Evolutionary conservation across 2,797 vertebrate genomes (phyloP).

Genomic region (Melanotaenia pygmaea): DNA sequence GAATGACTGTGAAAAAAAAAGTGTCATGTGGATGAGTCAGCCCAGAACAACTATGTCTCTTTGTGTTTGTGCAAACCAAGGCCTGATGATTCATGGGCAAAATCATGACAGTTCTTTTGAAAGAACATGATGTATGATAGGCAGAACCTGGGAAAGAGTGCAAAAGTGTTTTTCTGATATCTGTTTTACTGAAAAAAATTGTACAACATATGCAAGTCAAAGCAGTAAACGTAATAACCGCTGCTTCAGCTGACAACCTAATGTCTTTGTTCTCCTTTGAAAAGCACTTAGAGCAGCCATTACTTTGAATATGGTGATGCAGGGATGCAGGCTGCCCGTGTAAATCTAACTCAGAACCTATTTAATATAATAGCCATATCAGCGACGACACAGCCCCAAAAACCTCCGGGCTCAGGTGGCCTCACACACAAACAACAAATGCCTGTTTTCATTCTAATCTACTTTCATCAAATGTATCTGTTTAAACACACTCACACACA

Average conservation of each 20-base stretch:
- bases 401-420: constrained; percentile 73
- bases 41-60: constrained; percentile 50
- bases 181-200: constrained; percentile 29
- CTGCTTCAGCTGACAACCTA: constrained; percentile 45
- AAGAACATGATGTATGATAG: constrained; percentile 35
- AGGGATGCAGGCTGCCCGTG: constrained; percentile 45
- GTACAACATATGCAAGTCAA: constrained; percentile 39
- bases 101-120: constrained; percentile 44
- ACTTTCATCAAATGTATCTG: constrained; percentile 50
- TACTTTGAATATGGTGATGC: constrained; percentile 72
- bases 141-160: constrained; percentile 27
- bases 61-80: constrained; percentile 57
- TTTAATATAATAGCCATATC: constrained; percentile 72
- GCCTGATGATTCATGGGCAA: constrained; percentile 59
- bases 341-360: constrained; percentile 58
- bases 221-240: constrained; percentile 51
- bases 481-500: constrained; percentile 11
- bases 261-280: constrained; percentile 55
- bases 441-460: constrained; percentile 57
- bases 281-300: constrained; percentile 71
- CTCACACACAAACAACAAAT: constrained; percentile 29
- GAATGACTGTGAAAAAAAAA: constrained; percentile 40
- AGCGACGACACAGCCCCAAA: constrained; percentile 33
- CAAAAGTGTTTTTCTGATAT: constrained; percentile 16
- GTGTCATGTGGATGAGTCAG: constrained; percentile 66